A percentile compares a stretch with the other conserved stretches of the same genome.
Evolutionary conservation across 2,113 vertebrate genomes (phyloP).

Genomic region (Psittacula cyanocephala): DNA sequence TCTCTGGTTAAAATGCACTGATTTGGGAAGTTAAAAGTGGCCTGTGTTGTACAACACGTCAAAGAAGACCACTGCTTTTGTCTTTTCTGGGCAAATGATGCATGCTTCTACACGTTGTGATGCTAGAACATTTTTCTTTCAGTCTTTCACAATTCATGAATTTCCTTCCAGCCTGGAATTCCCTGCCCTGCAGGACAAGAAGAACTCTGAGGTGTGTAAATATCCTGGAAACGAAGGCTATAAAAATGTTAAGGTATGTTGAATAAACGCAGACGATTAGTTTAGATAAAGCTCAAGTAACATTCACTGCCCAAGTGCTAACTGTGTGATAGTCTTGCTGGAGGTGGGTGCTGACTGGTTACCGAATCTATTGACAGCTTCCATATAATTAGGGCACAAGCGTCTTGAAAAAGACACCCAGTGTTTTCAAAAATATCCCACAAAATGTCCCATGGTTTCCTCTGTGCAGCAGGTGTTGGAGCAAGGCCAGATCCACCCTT

Average conservation of each 20-base stretch:
- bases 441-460: neutral
- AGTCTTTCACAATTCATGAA: neutral
- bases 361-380: neutral
- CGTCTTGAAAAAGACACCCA: slow-evolving; percentile 3
- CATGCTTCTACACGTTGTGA: rapidly evolving
- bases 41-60: neutral
- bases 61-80: neutral
- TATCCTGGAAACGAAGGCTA: neutral
- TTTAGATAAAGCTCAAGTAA: neutral
- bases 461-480: slow-evolving; percentile 36
- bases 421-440: slow-evolving; percentile 20
- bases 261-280: neutral
- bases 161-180: neutral
- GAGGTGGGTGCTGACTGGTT: neutral
- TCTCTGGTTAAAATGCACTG: neutral
- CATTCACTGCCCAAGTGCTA: neutral
- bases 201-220: neutral
- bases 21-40: neutral
- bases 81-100: neutral
- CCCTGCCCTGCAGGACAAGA: neutral
- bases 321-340: neutral
- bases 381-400: neutral
- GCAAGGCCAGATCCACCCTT: slow-evolving; percentile 54
- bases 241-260: neutral
- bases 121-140: neutral